phyloP scores from a whole-genome alignment of 2,797 vertebrate genomes.

The Alosa sapidissima region DNA sequence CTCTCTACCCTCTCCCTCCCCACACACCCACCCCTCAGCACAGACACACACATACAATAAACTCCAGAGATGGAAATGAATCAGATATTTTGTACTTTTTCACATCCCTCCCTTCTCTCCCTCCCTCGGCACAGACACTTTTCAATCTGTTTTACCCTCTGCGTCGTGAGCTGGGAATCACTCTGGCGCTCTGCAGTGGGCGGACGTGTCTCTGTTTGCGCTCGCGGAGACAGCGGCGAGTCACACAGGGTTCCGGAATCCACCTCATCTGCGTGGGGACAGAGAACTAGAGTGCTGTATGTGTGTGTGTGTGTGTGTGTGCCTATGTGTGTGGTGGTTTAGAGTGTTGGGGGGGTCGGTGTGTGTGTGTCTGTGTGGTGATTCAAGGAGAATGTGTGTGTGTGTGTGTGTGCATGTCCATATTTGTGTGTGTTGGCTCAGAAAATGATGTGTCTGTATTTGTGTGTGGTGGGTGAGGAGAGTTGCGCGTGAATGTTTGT shows the following conservation, averaged over 20 bases:
- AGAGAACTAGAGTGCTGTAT: not conserved
- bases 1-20: not conserved
- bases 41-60: conserved; percentile 22
- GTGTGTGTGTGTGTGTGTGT: conserved; percentile 22
- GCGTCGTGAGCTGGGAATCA: conserved; percentile 73
- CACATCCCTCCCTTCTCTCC: conserved; percentile 23
- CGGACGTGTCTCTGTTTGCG: conserved; percentile 73
- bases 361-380: not conserved
- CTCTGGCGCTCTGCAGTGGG: conserved; percentile 72
- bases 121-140: conserved; percentile 55
- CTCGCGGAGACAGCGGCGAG: conserved; percentile 67
- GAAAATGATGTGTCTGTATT: not conserved
- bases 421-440: not conserved
- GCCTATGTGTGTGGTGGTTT: not conserved
- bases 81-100: conserved; percentile 18
- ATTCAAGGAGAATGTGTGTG: not conserved
- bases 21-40: conserved; percentile 46
- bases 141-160: conserved; percentile 65
- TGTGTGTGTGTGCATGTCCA: not conserved
- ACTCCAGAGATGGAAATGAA: not conserved
- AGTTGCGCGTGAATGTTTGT: not conserved
- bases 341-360: not conserved
- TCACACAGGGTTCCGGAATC: conserved; percentile 51
- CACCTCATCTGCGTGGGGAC: conserved; percentile 32
- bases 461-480: not conserved